Base-by-base conservation (phyloP, 2,113 vertebrate species). In the Collichthys lucidus region DNA sequence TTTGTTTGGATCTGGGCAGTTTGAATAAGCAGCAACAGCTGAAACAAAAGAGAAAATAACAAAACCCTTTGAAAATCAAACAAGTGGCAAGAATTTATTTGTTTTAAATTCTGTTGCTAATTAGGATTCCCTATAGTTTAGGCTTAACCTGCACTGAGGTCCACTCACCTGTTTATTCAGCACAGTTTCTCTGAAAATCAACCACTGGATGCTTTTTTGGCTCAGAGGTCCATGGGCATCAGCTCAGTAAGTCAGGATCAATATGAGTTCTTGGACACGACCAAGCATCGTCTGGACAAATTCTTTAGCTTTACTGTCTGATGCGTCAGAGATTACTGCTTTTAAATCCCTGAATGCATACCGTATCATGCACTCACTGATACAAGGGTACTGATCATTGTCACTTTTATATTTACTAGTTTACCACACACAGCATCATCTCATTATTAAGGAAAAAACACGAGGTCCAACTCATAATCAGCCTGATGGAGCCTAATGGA, bases 131-230 rank as follows among this genome's bases (percentile, higher is more conserved):
- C 22, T 63, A 9, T 24, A 26, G 12, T 59, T 72, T 5, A 47
- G 57, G 44, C 24, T 4, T 55, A n/a, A 29, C 31, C 60, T 65
- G 47, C 44, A 49, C 60, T 35, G 49, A 50, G 60, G 53, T 68
- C 60, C 81, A 47, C 49, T 22, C 22, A 22, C 42, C 59, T 44
- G 57, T 16, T 35, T 7, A 5, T 56, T 68, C 19, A 57, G 55
- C 62, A 24, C 64, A 42, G 24, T 77, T 72, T 83, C 80, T 72
- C 68, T 67, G n/a, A 82, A 76, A 82, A 56, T 46, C 29, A 57
- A 64, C 75, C 1, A 20, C 70, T 60, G 47, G 19, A 57, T 52
- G 65, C 75, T 78, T 56, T 15, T 65, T 61, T 49, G 53, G 52
- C 44, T 82, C 6, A 52, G 50, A 60, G 29, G 50, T 59, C 49